Evolutionary conservation across 2,888 invertebrate species (phyloP).

Genomic region (Chrysolina americana): DNA sequence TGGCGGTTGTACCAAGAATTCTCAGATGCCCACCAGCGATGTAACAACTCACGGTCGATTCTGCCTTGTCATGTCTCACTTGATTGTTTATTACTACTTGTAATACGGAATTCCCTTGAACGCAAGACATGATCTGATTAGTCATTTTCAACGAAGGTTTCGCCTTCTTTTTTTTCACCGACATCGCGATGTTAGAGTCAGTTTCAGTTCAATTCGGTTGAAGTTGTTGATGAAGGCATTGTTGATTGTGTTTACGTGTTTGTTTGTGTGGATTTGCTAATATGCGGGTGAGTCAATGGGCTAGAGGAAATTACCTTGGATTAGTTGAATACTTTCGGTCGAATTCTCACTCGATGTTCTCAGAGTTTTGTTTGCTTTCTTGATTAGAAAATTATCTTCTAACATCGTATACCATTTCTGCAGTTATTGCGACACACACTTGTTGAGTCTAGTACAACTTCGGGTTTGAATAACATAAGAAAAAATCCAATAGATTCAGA

Average conservation of each 20-base stretch:
- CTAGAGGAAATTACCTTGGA: background rate
- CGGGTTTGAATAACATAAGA: no score
- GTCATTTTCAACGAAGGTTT: conserved; percentile 19
- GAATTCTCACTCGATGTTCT: background rate
- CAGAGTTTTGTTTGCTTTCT: background rate
- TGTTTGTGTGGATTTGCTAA: background rate
- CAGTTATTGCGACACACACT: no score
- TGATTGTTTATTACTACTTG: background rate
- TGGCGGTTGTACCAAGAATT: no score
- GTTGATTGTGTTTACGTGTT: background rate
- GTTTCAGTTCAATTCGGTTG: background rate
- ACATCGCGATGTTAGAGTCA: background rate
- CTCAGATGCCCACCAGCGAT: no score
- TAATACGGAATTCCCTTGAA: conserved; percentile 29
- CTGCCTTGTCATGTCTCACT: conserved; percentile 18
- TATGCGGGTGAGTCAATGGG: background rate
- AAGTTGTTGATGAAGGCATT: background rate
- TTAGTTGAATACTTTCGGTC: background rate
- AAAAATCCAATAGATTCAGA: no score
- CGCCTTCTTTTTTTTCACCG: background rate
- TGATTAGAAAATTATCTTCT: no score
- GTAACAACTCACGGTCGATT: conserved; percentile 10
- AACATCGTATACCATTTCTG: no score
- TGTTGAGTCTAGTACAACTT: no score
- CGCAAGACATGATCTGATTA: conserved; percentile 17